Evolutionary conservation across 37 sponge, comb jelly and placozoan genomes (phyloP).

Genomic region (Eunapius fragilis): DNA sequence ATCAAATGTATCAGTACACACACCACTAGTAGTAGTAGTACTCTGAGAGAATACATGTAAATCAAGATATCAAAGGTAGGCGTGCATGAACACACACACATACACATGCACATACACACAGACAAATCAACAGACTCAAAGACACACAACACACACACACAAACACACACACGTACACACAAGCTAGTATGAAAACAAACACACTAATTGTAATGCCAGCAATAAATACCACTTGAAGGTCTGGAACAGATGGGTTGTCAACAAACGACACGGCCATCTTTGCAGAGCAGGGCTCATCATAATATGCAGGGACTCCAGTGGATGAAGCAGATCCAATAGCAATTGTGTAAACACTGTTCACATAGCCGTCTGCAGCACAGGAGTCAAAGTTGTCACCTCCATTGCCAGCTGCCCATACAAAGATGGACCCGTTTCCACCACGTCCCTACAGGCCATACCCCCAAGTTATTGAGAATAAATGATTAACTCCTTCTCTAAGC

Average conservation of each 20-base stretch:
- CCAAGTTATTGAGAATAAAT: not conserved
- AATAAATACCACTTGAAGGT: not conserved
- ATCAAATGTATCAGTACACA: constrained; percentile 27
- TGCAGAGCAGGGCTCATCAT: constrained; percentile 80
- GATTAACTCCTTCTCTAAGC: no score
- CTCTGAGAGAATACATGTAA: constrained; percentile 21
- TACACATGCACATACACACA: no score
- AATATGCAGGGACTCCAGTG: constrained; percentile 71
- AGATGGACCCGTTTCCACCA: constrained; percentile 75
- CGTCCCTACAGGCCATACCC: constrained; percentile 83
- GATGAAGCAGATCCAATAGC: constrained; percentile 70
- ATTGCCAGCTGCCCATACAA: constrained; percentile 22
- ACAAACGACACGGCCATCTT: constrained; percentile 77
- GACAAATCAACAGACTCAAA: no score
- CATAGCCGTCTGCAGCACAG: constrained; percentile 93
- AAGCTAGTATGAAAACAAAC: no score
- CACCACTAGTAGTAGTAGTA: constrained; percentile 28
- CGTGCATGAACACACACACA: no score
- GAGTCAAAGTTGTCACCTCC: constrained; percentile 58
- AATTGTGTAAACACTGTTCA: constrained; percentile 89
- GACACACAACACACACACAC: no score
- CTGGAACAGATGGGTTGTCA: not conserved
- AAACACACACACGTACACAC: no score
- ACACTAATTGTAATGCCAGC: not conserved
- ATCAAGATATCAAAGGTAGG: no score